Base-by-base conservation (phyloP, 2,113 vertebrate genomes). In the Chaetorhynchus papuensis region DNA sequence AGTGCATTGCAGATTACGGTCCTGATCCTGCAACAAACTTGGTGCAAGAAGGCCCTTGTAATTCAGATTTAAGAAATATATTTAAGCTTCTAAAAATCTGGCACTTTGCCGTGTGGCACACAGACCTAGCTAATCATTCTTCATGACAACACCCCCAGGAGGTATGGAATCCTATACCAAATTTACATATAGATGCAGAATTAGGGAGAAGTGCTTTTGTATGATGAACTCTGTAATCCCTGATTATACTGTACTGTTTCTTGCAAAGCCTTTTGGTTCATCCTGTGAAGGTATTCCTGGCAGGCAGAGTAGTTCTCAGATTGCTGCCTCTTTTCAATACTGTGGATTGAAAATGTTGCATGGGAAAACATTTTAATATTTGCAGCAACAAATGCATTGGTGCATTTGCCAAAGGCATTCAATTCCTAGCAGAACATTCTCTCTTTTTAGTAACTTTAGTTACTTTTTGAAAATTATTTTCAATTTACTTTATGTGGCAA, bases 161-260 rank as follows among this genome's bases (percentile, higher is more conserved):
- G 59, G 28, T 77, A 91, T 45, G 79, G 59, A 87, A 42, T 88
- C 56, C 44, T 74, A 56, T 47, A 70, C 52, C 56, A 64, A 90
- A 88, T 88, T 83, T 90, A 93, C 75, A 93, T 60, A 81, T 42
- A 95, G 85, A 88, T 80, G 59, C 71, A 94, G 64, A 93, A 76
- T 87, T 80, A 80, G 47, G 70, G 35, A 93, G 19, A 78, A 87
- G 80, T 77, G 50, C 13, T 65, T 69, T 83, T 41, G 33, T 35
- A 74, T 57, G 10, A 59, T 69, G 54, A 91, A 77, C 59, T 74
- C 50, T 7, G 20, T 85, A 83, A 91, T 89, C 77, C 57, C 87
- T 35, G 41, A 87, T 87, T 66, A 70, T 65, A 80, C 23, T 31
- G 50, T 33, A 45, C 30, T 22, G 12, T 41, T 80, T 85, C 70